Evolutionary conservation across 2,888 invertebrate species (phyloP).

Genomic region (Cylindroiulus punctatus): DNA sequence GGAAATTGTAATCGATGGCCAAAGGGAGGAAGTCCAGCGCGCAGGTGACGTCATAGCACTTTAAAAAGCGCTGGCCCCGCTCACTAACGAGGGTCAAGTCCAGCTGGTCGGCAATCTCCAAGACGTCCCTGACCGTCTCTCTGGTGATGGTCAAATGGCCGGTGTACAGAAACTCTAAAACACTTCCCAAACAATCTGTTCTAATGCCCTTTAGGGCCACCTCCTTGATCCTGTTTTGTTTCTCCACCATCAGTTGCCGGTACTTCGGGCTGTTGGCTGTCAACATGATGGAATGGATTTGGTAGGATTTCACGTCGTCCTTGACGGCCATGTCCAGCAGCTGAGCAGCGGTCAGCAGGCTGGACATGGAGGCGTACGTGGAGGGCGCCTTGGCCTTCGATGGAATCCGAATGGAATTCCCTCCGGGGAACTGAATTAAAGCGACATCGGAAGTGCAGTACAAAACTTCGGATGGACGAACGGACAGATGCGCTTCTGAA

Average conservation of each 20-base stretch:
- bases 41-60: constrained; percentile 33
- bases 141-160: constrained; percentile 23
- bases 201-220: neutral
- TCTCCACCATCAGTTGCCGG: constrained; percentile 17
- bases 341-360: neutral
- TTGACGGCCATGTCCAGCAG: constrained; percentile 19
- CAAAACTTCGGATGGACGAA: constrained; percentile 15
- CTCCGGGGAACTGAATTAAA: neutral
- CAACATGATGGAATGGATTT: constrained; percentile 20
- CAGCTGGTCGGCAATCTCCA: constrained; percentile 15
- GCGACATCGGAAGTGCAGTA: neutral
- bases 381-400: neutral
- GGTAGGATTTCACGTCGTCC: constrained; percentile 29
- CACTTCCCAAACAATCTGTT: constrained; percentile 36
- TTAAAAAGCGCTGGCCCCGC: neutral
- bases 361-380: neutral
- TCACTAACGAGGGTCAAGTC: neutral
- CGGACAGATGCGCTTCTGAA: neutral
- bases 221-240: constrained; percentile 29
- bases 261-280: constrained; percentile 36
- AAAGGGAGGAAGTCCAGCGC: constrained; percentile 41
- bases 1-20: constrained; percentile 26
- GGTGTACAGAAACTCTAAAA: constrained; percentile 41
- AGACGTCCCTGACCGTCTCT: constrained; percentile 29
- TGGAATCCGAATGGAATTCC: neutral